Percentiles rank a stretch among this genome's conserved stretches.
These are phyloP conservation scores for Leptonema lineaticorne DNA, from an alignment of 1,140 invertebrate genomes.

Conservation along the genomic window DNA sequence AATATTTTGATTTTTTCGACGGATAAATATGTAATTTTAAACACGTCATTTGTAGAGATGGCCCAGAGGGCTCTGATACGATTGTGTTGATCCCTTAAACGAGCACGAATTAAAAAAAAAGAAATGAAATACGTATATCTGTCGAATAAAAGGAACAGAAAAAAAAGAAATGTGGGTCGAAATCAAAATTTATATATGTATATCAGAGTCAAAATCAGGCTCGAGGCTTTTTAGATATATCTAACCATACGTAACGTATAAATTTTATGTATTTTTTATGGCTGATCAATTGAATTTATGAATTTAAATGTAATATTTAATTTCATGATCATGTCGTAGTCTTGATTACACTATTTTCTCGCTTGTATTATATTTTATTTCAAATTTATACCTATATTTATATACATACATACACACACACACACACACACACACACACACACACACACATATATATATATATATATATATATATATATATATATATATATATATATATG, in stretches of 20 bases:
- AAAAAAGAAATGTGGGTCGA: background rate
- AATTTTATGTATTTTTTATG: background rate
- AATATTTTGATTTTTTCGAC: conserved; percentile 13
- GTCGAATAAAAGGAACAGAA: background rate
- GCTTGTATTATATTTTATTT: no score
- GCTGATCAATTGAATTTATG: background rate
- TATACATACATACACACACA: no score
- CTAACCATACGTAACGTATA: background rate
- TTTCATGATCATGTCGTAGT: no score
- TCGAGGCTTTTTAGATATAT: background rate
- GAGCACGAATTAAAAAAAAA: conserved; percentile 1
- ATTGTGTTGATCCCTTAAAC: background rate
- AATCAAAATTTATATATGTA: background rate
- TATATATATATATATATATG: no score
- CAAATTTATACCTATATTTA: no score
- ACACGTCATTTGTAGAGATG: conserved; percentile 11
- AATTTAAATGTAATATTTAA: conserved; percentile 5
- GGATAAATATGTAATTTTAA: conserved; percentile 20
- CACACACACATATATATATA: no score
- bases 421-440: no score
- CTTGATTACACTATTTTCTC: no score
- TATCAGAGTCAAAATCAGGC: background rate
- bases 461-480: no score
- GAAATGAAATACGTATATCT: background rate
- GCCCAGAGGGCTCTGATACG: background rate